Conservation (phyloP, 2,113 vertebrate genomes). For the Dasyprocta punctata region DNA sequence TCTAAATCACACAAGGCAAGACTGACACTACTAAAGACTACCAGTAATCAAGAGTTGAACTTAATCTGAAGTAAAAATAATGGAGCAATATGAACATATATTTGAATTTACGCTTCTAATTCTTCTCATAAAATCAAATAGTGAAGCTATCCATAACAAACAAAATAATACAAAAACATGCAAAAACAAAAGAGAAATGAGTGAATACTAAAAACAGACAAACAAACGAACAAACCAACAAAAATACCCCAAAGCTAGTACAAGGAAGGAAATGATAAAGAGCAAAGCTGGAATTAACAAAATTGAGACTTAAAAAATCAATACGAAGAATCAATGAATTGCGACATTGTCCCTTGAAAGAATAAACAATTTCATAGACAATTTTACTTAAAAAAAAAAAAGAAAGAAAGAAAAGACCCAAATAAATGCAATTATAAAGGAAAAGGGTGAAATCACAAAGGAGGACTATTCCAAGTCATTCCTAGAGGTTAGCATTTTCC, state of each 20-base stretch:
- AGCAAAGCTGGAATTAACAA: not conserved
- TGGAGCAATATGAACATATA: not conserved
- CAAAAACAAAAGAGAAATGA: not conserved
- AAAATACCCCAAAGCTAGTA: not conserved
- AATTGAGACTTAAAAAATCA: not conserved
- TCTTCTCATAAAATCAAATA: not conserved
- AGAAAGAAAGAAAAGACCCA: not conserved
- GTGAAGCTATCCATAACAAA: not conserved
- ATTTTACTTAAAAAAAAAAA: not conserved
- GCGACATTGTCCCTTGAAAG: not conserved
- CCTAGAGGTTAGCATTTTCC: not conserved
- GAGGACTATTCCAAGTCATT: not conserved
- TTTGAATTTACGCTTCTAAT: not conserved
- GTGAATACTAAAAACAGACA: not conserved
- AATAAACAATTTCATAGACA: not conserved
- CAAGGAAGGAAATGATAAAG: not conserved
- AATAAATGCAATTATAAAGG: not conserved
- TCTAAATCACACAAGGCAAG: not conserved
- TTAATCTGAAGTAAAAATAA: not conserved
- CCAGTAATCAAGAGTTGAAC: not conserved
- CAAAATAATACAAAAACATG: not conserved
- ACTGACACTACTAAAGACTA: not conserved
- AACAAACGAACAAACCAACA: no score
- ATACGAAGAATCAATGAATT: not conserved
- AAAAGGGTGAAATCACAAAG: not conserved